Percentiles rank a stretch among this genome's conserved stretches.
These are phyloP conservation scores for Lepus townsendii DNA, from an alignment of 2,797 vertebrate genomes.

Conservation along the genomic window DNA sequence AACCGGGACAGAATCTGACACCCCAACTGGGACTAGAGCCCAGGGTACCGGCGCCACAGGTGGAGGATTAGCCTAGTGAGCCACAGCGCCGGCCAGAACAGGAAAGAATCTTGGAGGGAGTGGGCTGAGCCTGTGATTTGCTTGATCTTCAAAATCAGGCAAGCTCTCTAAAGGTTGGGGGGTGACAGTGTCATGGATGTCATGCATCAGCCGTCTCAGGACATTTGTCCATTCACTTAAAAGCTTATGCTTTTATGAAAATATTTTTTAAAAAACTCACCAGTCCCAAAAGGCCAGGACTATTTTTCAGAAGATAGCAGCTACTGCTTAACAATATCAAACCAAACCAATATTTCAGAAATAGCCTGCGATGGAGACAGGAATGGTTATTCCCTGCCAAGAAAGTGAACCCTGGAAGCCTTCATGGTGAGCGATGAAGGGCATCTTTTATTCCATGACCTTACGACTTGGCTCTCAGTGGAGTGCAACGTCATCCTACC, in stretches of 20 bases:
- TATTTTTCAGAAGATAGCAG: not conserved
- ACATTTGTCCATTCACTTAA: not conserved
- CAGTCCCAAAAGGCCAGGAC: not conserved
- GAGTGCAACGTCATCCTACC: not conserved
- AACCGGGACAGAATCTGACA: too few relatives aligned
- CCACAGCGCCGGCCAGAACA: too few relatives aligned
- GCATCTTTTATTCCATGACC: not conserved
- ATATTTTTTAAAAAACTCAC: not conserved
- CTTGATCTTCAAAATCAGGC: not conserved
- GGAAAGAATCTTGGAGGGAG: not conserved
- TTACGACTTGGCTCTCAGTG: not conserved
- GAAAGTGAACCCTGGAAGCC: not conserved
- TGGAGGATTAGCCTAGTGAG: too few relatives aligned
- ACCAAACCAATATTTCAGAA: not conserved
- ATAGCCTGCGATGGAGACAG: too few relatives aligned
- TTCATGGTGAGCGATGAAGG: not conserved
- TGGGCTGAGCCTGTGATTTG: not conserved
- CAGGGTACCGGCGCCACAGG: rapidly evolving
- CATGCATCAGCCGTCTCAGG: not conserved
- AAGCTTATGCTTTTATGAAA: not conserved
- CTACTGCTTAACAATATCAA: not conserved
- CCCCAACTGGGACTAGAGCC: too few relatives aligned
- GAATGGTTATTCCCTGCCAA: not conserved
- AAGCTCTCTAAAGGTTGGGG: not conserved
- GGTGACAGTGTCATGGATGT: not conserved